Conservation (phyloP, 2,113 vertebrate genomes). For the Hystrix cristata region DNA sequence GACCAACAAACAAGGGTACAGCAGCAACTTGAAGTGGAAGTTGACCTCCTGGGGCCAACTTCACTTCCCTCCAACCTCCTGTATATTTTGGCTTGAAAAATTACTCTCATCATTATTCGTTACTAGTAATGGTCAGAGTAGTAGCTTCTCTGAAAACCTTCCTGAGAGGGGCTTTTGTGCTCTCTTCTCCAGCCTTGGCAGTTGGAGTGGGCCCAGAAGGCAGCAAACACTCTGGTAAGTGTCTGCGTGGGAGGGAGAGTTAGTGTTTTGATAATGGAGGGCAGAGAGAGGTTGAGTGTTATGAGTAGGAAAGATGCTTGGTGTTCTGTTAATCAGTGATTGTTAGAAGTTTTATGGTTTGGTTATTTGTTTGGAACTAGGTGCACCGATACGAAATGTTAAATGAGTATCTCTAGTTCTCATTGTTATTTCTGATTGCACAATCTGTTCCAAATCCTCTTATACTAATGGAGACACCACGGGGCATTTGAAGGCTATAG, state of each 20-base stretch:
- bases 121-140: not conserved
- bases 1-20: not conserved
- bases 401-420: conserved; percentile 25
- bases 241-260: not conserved
- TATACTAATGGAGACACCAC: conserved; percentile 48
- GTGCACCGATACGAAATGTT: conserved; percentile 47
- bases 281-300: not conserved
- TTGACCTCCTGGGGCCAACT: conserved; percentile 46
- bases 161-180: not conserved
- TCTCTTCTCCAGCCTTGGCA: not conserved
- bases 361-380: conserved; percentile 13
- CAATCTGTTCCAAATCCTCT: not conserved
- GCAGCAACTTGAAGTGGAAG: conserved; percentile 23
- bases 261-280: not conserved
- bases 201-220: conserved; percentile 13
- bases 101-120: not conserved
- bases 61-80: conserved; percentile 41
- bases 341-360: conserved; percentile 1
- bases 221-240: not conserved
- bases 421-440: not conserved
- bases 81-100: conserved; percentile 13
- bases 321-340: conserved; percentile 24
- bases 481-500: not conserved
- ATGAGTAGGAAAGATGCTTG: conserved; percentile 27
- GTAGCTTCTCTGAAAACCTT: conserved; percentile 43